These are phyloP conservation scores for Apis laboriosa DNA, from an alignment of 1,140 invertebrate genomes.

Conservation along the genomic window DNA sequence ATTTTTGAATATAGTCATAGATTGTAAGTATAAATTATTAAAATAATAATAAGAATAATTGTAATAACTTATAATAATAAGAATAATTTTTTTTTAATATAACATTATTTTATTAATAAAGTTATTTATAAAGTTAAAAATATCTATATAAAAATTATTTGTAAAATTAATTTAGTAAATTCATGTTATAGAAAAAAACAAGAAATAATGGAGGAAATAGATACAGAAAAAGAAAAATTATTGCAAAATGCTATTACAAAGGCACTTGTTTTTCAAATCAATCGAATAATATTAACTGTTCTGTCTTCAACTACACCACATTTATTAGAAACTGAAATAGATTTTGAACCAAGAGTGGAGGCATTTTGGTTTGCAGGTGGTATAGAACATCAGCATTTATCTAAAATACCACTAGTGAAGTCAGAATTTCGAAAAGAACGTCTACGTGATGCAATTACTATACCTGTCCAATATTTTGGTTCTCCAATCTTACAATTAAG, in stretches of 20 bases:
- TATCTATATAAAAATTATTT: neutral
- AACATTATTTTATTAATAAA: neutral
- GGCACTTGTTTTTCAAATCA: conserved; percentile 85
- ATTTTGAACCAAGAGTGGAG: conserved; percentile 88
- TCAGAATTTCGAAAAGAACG: conserved; percentile 66
- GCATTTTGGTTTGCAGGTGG: conserved; percentile 90
- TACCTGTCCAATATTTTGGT: conserved; percentile 86
- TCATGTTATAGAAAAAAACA: conserved; percentile 61
- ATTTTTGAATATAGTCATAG: conserved; percentile 82
- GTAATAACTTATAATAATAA: no score
- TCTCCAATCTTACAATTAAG: conserved; percentile 85
- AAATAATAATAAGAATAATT: neutral
- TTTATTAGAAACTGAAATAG: conserved; percentile 85
- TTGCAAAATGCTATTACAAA: conserved; percentile 70
- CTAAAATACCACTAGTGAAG: conserved; percentile 73
- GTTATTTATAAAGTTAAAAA: neutral
- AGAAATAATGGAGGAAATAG: conserved; percentile 60
- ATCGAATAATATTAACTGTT: conserved; percentile 84
- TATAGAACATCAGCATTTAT: conserved; percentile 81
- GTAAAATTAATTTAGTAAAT: neutral
- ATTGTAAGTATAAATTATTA: conserved; percentile 77
- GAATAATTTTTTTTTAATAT: neutral
- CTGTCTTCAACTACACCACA: conserved; percentile 83
- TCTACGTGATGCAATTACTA: conserved; percentile 82
- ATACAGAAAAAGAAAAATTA: neutral